Percentiles rank a stretch among this genome's conserved stretches.
Evolutionary conservation across 2,888 invertebrate genomes (phyloP).

Genomic region (Cantharis nigra): DNA sequence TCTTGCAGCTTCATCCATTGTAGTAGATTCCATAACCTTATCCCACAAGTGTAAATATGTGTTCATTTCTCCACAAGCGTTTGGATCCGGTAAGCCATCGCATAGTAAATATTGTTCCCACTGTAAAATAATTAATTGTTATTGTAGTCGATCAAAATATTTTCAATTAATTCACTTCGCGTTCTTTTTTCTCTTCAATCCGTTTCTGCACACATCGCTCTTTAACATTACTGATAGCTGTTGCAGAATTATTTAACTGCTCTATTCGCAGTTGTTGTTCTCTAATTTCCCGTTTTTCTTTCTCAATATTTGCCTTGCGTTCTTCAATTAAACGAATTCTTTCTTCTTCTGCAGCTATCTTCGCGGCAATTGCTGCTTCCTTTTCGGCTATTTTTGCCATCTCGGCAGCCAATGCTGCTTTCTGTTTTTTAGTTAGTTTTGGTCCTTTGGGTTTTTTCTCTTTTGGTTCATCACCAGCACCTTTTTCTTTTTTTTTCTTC

Average conservation of each 20-base stretch:
- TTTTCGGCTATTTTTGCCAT: conserved; percentile 53
- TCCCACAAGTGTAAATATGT: conserved; percentile 62
- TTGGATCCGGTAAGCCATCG: conserved; percentile 61
- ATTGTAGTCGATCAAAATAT: not conserved
- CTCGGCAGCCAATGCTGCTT: conserved; percentile 54
- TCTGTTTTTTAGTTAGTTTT: conserved; percentile 57
- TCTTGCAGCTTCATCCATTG: conserved; percentile 51
- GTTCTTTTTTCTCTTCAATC: conserved; percentile 32
- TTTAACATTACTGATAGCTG: conserved; percentile 21
- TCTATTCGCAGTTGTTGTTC: conserved; percentile 46
- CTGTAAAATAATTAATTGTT: conserved; percentile 40
- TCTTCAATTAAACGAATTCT: conserved; percentile 43
- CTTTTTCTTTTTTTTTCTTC: not conserved
- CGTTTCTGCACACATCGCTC: conserved; percentile 19
- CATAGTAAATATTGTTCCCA: conserved; percentile 61
- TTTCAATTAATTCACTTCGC: conserved; percentile 27
- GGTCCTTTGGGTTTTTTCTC: conserved; percentile 43
- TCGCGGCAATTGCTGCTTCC: conserved; percentile 34
- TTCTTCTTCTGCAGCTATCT: conserved; percentile 39
- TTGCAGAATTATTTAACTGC: conserved; percentile 39
- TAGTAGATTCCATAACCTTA: conserved; percentile 51
- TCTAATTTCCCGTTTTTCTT: conserved; percentile 49
- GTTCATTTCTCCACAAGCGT: conserved; percentile 57
- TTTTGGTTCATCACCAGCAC: not conserved
- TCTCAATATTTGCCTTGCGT: conserved; percentile 43